A percentile compares a stretch with the other conserved stretches of the same genome.
These are phyloP conservation scores for Penaeus indicus DNA, from an alignment of 1,140 invertebrate genomes.

Conservation along the genomic window DNA sequence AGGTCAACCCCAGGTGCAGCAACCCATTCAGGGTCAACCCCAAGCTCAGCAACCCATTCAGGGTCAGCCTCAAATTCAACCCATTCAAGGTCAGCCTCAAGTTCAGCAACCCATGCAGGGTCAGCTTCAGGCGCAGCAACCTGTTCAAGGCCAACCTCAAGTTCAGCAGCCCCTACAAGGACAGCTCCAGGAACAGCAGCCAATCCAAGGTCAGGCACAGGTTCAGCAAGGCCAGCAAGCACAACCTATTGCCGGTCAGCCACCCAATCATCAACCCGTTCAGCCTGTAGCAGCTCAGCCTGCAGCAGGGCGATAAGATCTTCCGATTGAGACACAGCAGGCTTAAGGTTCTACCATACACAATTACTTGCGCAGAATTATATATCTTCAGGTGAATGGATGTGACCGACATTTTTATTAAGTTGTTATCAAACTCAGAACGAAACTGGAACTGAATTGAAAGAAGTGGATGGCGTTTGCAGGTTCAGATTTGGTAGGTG, in stretches of 20 bases:
- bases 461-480: no score
- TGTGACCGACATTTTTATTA: no score
- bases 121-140: background rate
- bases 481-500: no score
- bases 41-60: no score
- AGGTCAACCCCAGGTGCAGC: background rate
- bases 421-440: no score
- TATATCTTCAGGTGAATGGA: no score
- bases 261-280: background rate
- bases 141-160: background rate
- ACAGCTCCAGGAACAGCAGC: background rate
- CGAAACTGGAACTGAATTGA: no score
- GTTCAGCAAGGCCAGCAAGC: background rate
- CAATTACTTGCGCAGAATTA: no score
- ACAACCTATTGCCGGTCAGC: conserved; percentile 27
- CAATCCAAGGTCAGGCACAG: background rate
- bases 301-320: background rate
- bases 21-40: no score
- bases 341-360: no score
- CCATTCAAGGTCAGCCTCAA: conserved; percentile 4
- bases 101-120: conserved; percentile 7
- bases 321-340: no score
- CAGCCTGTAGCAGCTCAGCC: background rate
- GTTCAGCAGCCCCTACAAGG: background rate
- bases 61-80: background rate